Evolutionary conservation across 2,888 invertebrate genomes (phyloP).

Genomic region (Pristionchus maxplancki): DNA sequence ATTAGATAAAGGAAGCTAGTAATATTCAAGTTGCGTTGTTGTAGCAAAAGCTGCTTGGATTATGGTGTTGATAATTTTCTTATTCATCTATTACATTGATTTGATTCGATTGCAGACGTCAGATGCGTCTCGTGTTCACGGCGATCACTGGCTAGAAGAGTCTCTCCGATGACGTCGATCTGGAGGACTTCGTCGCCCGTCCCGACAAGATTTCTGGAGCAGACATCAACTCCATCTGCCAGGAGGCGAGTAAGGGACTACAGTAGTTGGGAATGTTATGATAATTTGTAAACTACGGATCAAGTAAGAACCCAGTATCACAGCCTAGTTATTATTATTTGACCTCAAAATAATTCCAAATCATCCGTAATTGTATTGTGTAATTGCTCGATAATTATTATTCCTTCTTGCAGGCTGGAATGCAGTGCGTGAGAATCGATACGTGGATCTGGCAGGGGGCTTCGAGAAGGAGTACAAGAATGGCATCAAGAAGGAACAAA

Average conservation of each 20-base stretch:
- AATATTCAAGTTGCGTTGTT: no score
- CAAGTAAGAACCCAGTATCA: no score
- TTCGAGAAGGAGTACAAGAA: conserved; percentile 99
- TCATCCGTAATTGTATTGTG: no score
- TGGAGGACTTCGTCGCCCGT: conserved; percentile 98
- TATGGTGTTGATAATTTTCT: no score
- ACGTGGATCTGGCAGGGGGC: conserved; percentile 98
- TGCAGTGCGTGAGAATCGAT: conserved; percentile 99
- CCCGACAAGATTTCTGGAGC: conserved; percentile 99
- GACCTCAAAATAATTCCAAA: no score
- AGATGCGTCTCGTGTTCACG: conserved; percentile 96
- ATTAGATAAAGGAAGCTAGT: no score
- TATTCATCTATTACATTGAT: no score
- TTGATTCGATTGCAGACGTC: conserved; percentile 79
- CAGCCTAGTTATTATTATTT: no score
- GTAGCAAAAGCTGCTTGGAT: no score
- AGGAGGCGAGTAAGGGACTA: conserved; percentile 90
- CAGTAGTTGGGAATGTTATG: no score
- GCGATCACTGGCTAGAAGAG: conserved; percentile 98
- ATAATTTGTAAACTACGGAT: no score
- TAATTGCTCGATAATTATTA: not conserved
- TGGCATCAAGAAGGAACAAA: conserved; percentile 98
- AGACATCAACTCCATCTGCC: conserved; percentile 99
- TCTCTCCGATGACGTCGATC: conserved; percentile 94
- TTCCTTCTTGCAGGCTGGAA: conserved; percentile 86